Evolutionary conservation across 2,113 vertebrate genomes (phyloP).

Genomic region (Sander vitreus): DNA sequence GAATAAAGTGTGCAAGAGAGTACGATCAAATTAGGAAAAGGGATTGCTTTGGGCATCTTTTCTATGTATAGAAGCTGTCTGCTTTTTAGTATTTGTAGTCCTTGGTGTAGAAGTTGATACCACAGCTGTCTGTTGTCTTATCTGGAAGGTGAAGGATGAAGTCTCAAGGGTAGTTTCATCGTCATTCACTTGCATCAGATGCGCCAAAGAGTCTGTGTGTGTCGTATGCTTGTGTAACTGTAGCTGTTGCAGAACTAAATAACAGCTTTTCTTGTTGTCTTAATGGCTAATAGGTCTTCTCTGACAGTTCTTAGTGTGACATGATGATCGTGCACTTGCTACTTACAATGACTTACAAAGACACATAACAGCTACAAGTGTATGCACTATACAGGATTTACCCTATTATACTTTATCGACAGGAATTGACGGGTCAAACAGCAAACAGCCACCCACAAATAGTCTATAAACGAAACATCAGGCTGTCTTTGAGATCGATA

Average conservation of each 20-base stretch:
- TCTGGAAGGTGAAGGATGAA: slow-evolving; percentile 57
- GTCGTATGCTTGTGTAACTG: not conserved
- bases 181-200: slow-evolving; percentile 11
- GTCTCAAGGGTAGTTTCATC: slow-evolving; percentile 48
- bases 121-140: slow-evolving; percentile 37
- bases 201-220: not conserved
- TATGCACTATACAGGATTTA: too few species aligned
- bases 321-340: too few species aligned
- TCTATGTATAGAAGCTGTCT: not conserved
- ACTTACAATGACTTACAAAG: too few species aligned
- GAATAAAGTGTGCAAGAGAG: not conserved
- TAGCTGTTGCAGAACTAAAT: not conserved
- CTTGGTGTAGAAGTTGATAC: slow-evolving; percentile 4
- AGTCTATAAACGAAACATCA: too few species aligned
- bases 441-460: too few species aligned
- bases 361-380: too few species aligned
- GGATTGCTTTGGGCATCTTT: not conserved
- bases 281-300: not conserved
- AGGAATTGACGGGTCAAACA: too few species aligned
- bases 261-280: not conserved
- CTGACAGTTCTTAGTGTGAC: not conserved
- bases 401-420: too few species aligned
- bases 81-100: slow-evolving; percentile 11
- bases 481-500: too few species aligned
- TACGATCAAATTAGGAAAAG: not conserved